Evolutionary conservation across 2,113 vertebrate genomes (phyloP), one percentile per base, ranked within the genome.

Genomic region (Megaceryle torquata): DNA sequence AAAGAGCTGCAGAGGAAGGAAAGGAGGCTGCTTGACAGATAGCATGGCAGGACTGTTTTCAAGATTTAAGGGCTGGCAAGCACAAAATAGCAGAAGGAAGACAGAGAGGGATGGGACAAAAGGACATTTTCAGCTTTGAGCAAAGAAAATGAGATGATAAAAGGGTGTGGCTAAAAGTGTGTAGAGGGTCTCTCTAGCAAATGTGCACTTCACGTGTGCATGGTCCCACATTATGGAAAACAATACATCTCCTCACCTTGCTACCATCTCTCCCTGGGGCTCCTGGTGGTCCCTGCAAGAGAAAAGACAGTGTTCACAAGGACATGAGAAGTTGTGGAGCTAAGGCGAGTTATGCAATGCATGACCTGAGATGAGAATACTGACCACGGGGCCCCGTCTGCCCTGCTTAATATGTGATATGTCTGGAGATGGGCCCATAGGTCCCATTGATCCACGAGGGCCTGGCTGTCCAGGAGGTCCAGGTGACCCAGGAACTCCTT

Each of bases 371-470:
- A 24, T 41, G 24, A 51, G 41, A 79, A 96, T 98, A 98, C 99
- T 98, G 82, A 99, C 99, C 99, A 99, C 98, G 6, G 99, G 98
- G 67, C 99, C 99, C 64, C 99, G 98, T 63, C 98, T 98, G 88
- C 99, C 99, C 96, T 99, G 99, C 94, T 99, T 99, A 88, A 99
- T 98, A 91, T 99, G 99, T 59, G 98, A 98, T 91, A 99, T 97
- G 39, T 99, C 99, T 60, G 99, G 99, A 84, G 99, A 99, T 13
- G 99, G 99, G 44, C 99, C 99, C 88, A 99, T 98, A 20, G 99
- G 99, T 78, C 99, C 99, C 99, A 99, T 99, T 10, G 99, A 98
- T 92, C 99, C 99, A 53, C 99, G 98, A 4, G 99, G 99, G 51
- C 99, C 99, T 5, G 99, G 98, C 68, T 98, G 97, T 29, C 99